Base-by-base conservation (phyloP, 2,888 invertebrate species). In the Eilema griseolum region DNA sequence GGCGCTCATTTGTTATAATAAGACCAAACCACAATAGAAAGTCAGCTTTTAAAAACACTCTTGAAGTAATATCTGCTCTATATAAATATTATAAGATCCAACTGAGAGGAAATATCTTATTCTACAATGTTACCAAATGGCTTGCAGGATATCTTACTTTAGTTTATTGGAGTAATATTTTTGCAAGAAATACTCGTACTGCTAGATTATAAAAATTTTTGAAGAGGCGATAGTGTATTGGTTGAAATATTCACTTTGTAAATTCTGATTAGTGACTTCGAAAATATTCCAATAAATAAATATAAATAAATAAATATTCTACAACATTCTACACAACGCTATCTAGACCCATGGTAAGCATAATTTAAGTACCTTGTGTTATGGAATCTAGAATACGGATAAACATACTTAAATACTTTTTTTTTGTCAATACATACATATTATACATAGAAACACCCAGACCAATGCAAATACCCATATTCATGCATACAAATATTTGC, bases 71-170 rank as follows among this genome's bases (percentile, higher is more conserved):
- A 61, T 61, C 23, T 4, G 61, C 20, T 33, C 33, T 33, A 28
- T 69, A 41, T 63, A 71, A 71, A 69, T 73, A 80, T 71, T 77
- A 70, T 80, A 77, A 69, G 70, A 79, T 74, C 72, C 65, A 72
- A n/a, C 52, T 52, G 52, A 7, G 10, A 46, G 7, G 20, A 46
- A 10, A 10, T 52, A 52, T 52, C 52, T n/a, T n/a, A 52, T n/a
- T 52, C 52, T 52, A 52, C n/a, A 52, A 52, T 52, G 20, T n/a
- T 52, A 52, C n/a, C 52, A 52, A 52, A 52, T 52, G 10, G n/a
- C 52, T n/a, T 52, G 52, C 10, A 52, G 2, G 52, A 52, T 52
- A 52, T n/a, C n/a, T 52, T 52, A 52, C 3, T 52, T 52, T 20
- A 46, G 16, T 46, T 46, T 52, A 52, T 52, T n/a, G 52, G 2